A percentile compares a stretch with the other conserved stretches of the same genome.
Evolutionary conservation across 2,888 invertebrate species (phyloP).

Genomic region (Caprella mutica): DNA sequence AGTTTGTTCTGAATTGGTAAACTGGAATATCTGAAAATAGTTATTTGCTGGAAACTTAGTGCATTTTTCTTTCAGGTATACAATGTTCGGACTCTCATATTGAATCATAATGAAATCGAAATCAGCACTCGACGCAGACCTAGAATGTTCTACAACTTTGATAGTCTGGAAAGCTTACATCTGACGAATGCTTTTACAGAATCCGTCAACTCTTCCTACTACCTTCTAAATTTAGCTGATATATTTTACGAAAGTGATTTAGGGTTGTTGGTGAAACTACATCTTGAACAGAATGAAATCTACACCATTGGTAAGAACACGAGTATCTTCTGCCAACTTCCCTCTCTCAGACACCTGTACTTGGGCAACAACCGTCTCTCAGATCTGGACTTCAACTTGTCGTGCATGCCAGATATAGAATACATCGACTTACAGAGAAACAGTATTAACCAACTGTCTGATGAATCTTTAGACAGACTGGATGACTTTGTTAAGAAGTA

Average conservation of each 20-base stretch:
- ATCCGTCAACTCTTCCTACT: constrained; percentile 34
- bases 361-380: constrained; percentile 48
- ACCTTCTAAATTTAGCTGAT: constrained; percentile 35
- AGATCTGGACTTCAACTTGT: constrained; percentile 52
- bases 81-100: constrained; percentile 54
- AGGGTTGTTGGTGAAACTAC: constrained; percentile 51
- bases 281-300: constrained; percentile 65
- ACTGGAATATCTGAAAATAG: not conserved
- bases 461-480: constrained; percentile 41
- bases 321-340: constrained; percentile 53
- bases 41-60: not conserved
- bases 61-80: constrained; percentile 18
- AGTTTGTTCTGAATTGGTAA: not conserved
- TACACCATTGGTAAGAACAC: constrained; percentile 37
- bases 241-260: constrained; percentile 31
- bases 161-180: constrained; percentile 55
- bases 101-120: constrained; percentile 59
- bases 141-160: constrained; percentile 44
- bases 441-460: constrained; percentile 42
- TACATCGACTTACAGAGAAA: constrained; percentile 59
- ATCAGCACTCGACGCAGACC: constrained; percentile 45
- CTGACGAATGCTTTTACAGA: constrained; percentile 58
- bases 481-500: constrained; percentile 46
- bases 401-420: constrained; percentile 53
- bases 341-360: constrained; percentile 54